These are phyloP conservation scores for Ceyx cyanopectus DNA, from an alignment of 2,113 vertebrate species.

Conservation along the genomic window DNA sequence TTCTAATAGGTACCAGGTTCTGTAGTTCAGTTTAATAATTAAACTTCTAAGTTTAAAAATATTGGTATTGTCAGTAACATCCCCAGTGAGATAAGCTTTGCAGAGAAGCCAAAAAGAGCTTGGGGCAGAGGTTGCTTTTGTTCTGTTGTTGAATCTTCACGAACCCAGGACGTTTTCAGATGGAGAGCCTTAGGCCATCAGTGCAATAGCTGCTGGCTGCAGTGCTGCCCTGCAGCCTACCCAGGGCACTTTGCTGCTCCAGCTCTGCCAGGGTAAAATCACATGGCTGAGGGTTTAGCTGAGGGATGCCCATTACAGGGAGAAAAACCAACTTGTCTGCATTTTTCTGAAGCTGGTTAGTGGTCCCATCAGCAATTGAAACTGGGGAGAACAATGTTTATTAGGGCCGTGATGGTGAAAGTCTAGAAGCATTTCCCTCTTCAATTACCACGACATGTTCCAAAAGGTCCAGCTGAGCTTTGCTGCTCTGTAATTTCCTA, in stretches of 20 bases:
- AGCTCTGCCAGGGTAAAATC: neutral
- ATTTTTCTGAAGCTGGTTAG: neutral
- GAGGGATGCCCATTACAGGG: neutral
- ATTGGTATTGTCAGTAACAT: neutral
- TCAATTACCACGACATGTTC: neutral
- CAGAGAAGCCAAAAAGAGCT: neutral
- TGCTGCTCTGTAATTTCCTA: neutral
- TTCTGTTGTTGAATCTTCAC: neutral
- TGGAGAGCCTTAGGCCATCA: neutral
- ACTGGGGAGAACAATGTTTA: neutral
- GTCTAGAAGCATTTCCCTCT: neutral
- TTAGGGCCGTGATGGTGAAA: neutral
- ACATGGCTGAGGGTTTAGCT: neutral
- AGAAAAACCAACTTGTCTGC: neutral
- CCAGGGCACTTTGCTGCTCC: fast-evolving
- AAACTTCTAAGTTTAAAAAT: neutral
- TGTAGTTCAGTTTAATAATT: neutral
- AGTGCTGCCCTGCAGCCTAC: neutral
- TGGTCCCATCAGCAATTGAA: neutral
- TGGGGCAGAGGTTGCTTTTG: neutral
- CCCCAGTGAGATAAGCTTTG: neutral
- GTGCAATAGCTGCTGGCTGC: neutral
- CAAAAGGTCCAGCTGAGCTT: neutral
- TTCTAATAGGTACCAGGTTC: neutral
- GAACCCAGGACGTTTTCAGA: neutral